Base-by-base conservation (phyloP, 2,113 vertebrate species). In the Cyanoliseus patagonus region DNA sequence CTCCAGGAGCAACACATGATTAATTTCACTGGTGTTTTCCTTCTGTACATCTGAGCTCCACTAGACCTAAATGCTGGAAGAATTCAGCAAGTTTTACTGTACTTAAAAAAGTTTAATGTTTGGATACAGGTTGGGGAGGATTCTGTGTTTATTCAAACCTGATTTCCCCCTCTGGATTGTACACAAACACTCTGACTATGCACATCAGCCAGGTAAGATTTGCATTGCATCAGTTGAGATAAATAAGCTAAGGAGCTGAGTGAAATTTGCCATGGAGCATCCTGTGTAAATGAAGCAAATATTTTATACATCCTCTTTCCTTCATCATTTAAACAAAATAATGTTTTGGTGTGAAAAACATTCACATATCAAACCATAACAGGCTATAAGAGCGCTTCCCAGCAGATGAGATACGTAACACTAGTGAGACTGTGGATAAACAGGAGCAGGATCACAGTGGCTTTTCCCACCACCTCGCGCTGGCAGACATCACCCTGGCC, bases 1-100 rank as follows among this genome's bases (percentile, higher is more conserved):
- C 42, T 68, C 14, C 31, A 88, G 53, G 46, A 74, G 10, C 0
- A 0, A 78, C 0, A 0, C 9, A 8, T 13, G 10, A 41, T 52
- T 79, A 3, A 24, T 76, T 90, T 69, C 33, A n/a, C 81, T 41
- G 8, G 8, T 66, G 17, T 41, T 81, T 74, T n/a, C 17, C 33
- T 57, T 61, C 63, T 62, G 39, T 41, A 31, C 13, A 62, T 73
- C 52, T 86, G 20, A 74, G 17, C 19, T 55, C 30, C 47, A 27
- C 16, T 57, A 39, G 42, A 79, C 51, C 20, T 47, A 82, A 91
- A 66, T 55, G 27, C 51, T 47, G 28, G n/a, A 75, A 61, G 17
- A 82, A 91, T 44, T 94, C 20, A 57, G 33, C 16, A 89, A 82
- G 44, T 78, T 78, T 82, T 61, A 53, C 12, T 12, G 20, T 79